Conservation (phyloP, 2,113 vertebrate genomes). For the Callocephalon fimbriatum region DNA sequence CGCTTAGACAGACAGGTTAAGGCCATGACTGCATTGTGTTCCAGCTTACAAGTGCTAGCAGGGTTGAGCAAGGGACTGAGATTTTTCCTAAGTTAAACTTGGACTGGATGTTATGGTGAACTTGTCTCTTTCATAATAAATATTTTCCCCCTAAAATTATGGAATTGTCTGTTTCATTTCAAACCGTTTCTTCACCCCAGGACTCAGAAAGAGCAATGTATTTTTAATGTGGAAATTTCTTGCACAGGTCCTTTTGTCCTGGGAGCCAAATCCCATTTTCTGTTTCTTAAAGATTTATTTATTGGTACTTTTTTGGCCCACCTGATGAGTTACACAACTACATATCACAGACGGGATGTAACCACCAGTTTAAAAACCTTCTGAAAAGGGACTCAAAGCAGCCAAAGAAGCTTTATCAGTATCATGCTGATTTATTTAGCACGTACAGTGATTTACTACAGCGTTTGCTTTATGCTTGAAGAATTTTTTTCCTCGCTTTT, state of each 20-base stretch:
- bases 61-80: not conserved
- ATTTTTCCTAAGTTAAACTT: conserved; percentile 42
- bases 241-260: conserved; percentile 55
- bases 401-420: conserved; percentile 54
- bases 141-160: conserved; percentile 75
- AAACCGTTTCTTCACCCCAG: conserved; percentile 59
- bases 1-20: not conserved
- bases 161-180: conserved; percentile 79
- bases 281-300: conserved; percentile 75
- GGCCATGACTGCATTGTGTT: not conserved
- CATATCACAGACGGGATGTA: conserved; percentile 45
- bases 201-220: conserved; percentile 66
- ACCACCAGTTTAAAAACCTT: conserved; percentile 40
- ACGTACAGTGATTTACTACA: conserved; percentile 28
- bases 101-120: conserved; percentile 72
- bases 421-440: conserved; percentile 52
- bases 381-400: not conserved
- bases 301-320: conserved; percentile 72
- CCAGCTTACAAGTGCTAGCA: conserved; percentile 17
- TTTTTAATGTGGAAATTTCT: conserved; percentile 85
- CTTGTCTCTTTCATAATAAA: conserved; percentile 76
- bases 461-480: conserved; percentile 1
- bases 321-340: conserved; percentile 68
- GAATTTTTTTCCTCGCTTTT: not conserved
- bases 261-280: conserved; percentile 72